Conservation (phyloP, 1,140 invertebrate genomes). For the Philopotamus ludificatus region DNA sequence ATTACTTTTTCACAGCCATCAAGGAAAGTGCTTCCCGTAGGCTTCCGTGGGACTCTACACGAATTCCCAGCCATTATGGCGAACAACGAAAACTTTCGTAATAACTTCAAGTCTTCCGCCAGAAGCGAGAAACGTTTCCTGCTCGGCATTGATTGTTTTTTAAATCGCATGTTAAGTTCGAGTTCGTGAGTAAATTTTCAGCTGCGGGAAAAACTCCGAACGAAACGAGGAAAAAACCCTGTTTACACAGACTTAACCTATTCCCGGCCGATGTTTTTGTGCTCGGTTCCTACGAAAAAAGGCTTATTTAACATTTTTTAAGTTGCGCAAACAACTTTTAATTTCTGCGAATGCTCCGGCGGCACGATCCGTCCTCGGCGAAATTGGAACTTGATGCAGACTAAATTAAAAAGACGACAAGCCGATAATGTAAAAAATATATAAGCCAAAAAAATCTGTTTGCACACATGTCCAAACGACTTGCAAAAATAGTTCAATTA, state of each 20-base stretch:
- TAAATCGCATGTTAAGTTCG: slow-evolving; percentile 41
- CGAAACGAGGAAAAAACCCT: slow-evolving; percentile 23
- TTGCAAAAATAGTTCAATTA: too few species aligned
- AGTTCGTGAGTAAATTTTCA: slow-evolving; percentile 39
- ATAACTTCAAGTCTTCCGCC: slow-evolving; percentile 39
- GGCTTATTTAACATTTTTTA: slow-evolving; percentile 39
- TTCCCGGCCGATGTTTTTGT: slow-evolving; percentile 28
- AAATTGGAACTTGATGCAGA: slow-evolving; percentile 32
- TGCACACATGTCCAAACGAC: too few species aligned
- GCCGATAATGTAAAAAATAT: too few species aligned
- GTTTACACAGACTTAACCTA: slow-evolving; percentile 35
- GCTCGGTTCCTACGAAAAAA: too few species aligned
- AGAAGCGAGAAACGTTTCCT: slow-evolving; percentile 40
- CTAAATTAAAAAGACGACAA: neutral
- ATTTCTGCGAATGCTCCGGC: slow-evolving; percentile 33
- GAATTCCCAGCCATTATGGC: slow-evolving; percentile 29
- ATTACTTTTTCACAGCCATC: too few species aligned
- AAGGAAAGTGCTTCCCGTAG: neutral
- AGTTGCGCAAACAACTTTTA: slow-evolving; percentile 38
- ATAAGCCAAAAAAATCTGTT: too few species aligned
- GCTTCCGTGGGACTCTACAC: slow-evolving; percentile 2
- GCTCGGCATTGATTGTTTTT: slow-evolving; percentile 37
- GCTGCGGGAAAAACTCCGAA: slow-evolving; percentile 23
- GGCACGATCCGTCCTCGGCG: slow-evolving; percentile 29
- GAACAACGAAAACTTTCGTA: slow-evolving; percentile 34